Evolutionary conservation across 1,140 invertebrate species (phyloP).

Genomic region (Drosophila truncata): DNA sequence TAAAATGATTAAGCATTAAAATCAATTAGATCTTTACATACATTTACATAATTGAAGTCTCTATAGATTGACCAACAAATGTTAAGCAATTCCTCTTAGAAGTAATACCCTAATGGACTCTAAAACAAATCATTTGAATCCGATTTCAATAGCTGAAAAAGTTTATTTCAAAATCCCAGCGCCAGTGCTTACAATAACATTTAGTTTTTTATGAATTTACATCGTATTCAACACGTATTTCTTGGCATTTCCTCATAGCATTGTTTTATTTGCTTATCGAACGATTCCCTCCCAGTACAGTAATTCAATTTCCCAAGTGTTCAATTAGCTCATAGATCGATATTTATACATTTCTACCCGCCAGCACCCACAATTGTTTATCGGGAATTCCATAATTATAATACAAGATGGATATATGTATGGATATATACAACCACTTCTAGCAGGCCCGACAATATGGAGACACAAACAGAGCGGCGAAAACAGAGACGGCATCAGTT

Average conservation of each 20-base stretch:
- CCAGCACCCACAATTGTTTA: slow-evolving; percentile 57
- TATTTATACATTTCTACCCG: slow-evolving; percentile 28
- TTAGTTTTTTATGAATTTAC: slow-evolving; percentile 8
- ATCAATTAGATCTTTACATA: slow-evolving; percentile 10
- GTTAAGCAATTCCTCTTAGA: not conserved
- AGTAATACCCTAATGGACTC: not conserved
- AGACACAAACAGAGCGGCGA: slow-evolving; percentile 29
- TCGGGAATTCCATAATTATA: slow-evolving; percentile 43
- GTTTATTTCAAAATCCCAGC: not conserved
- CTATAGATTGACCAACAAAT: slow-evolving; percentile 8
- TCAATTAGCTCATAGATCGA: slow-evolving; percentile 41
- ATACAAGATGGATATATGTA: slow-evolving; percentile 37
- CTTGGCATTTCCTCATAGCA: slow-evolving; percentile 3
- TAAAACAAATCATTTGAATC: slow-evolving; percentile 7
- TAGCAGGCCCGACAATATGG: slow-evolving; percentile 33
- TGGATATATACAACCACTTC: slow-evolving; percentile 28
- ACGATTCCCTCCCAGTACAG: slow-evolving; percentile 3
- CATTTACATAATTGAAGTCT: not conserved
- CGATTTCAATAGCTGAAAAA: not conserved
- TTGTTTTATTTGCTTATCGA: slow-evolving; percentile 27
- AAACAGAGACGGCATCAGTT: slow-evolving; percentile 53
- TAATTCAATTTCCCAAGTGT: slow-evolving; percentile 32
- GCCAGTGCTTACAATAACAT: not conserved
- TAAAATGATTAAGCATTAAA: not conserved
- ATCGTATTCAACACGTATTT: slow-evolving; percentile 11